A percentile compares a stretch with the other conserved stretches of the same genome.
These are phyloP conservation scores for Bembecia ichneumoniformis DNA, from an alignment of 2,888 invertebrate genomes.

Conservation along the genomic window DNA sequence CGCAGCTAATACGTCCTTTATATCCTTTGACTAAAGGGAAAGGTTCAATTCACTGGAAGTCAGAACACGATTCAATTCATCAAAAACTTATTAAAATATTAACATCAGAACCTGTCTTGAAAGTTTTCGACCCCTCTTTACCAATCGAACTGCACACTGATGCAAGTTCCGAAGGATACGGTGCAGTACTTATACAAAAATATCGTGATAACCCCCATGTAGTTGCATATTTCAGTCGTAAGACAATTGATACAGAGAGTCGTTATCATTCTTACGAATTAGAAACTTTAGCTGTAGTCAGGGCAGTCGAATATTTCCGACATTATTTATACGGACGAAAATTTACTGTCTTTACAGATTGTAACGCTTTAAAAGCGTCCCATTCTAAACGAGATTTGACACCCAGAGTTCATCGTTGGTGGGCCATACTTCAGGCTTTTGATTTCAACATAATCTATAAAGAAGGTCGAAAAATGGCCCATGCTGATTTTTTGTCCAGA, in stretches of 20 bases:
- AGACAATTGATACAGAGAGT: neutral
- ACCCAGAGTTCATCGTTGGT: too few species aligned
- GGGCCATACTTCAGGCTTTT: neutral
- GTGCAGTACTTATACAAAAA: neutral
- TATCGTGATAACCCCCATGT: neutral
- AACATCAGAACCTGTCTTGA: too few species aligned
- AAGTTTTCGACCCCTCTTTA: neutral
- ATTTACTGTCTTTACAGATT: neutral
- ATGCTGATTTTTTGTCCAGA: too few species aligned
- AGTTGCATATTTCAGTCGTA: neutral
- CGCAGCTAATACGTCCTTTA: too few species aligned
- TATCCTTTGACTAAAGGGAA: too few species aligned
- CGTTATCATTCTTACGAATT: neutral
- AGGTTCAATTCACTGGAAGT: too few species aligned
- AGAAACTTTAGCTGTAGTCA: too few species aligned
- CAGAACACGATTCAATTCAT: too few species aligned
- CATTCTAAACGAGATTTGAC: neutral
- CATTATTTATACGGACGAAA: neutral
- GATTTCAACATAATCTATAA: too few species aligned
- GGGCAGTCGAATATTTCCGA: neutral
- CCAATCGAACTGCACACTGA: constrained; percentile 1
- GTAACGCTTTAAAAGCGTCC: neutral
- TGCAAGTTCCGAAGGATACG: constrained; percentile 1
- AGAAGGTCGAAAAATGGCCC: too few species aligned
- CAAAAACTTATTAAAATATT: too few species aligned